These are phyloP conservation scores for Cydia pomonella DNA, from an alignment of 1,140 invertebrate species.

Conservation along the genomic window DNA sequence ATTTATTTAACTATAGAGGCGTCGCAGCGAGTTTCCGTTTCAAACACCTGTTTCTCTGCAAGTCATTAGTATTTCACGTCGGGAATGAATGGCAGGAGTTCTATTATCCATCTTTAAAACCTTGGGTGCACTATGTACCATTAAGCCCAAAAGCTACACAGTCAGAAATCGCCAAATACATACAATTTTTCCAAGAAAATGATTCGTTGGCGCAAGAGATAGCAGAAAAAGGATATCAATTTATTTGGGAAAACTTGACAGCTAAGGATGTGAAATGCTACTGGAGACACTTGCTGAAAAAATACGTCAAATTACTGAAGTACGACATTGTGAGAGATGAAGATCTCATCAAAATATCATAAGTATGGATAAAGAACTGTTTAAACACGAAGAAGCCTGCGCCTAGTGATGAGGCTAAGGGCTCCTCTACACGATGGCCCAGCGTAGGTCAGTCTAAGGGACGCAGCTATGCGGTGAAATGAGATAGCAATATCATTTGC, in stretches of 20 bases:
- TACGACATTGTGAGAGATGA: slow-evolving; percentile 84
- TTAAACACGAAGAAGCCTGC: not conserved
- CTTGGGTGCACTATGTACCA: slow-evolving; percentile 98
- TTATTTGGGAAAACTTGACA: slow-evolving; percentile 91
- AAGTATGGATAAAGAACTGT: not conserved
- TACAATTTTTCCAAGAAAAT: slow-evolving; percentile 90
- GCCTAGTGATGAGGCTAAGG: not conserved
- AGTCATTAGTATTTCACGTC: slow-evolving; percentile 97
- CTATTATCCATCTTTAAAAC: slow-evolving; percentile 94
- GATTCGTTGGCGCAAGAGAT: slow-evolving; percentile 89
- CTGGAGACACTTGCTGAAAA: slow-evolving; percentile 90
- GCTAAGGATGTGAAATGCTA: slow-evolving; percentile 93
- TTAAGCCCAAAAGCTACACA: slow-evolving; percentile 86
- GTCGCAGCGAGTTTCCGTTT: slow-evolving; percentile 98
- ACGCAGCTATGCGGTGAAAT: no score
- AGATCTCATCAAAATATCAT: slow-evolving; percentile 79
- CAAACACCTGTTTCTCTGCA: slow-evolving; percentile 97
- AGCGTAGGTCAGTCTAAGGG: no score
- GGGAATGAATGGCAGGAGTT: slow-evolving; percentile 98
- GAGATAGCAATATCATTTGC: no score
- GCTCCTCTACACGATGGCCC: no score
- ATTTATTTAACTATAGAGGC: slow-evolving; percentile 97
- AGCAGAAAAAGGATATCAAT: slow-evolving; percentile 89
- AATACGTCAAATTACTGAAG: slow-evolving; percentile 89
- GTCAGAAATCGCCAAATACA: slow-evolving; percentile 85